These are phyloP conservation scores for Lepeophtheirus salmonis DNA, from an alignment of 1,140 invertebrate species.

Conservation along the genomic window DNA sequence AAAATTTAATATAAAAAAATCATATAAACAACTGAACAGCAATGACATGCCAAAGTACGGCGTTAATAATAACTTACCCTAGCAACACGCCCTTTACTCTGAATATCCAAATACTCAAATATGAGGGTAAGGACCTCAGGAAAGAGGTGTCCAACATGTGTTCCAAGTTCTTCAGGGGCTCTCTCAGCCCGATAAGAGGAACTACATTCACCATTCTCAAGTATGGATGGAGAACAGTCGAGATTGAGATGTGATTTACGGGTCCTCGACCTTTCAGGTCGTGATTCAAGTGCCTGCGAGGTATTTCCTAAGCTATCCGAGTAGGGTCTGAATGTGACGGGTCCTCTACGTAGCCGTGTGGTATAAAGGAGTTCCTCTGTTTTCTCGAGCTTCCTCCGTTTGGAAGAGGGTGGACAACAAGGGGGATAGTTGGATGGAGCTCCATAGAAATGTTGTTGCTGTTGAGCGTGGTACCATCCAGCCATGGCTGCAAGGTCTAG, in stretches of 20 bases:
- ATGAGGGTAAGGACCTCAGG: slow-evolving; percentile 79
- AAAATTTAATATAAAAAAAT: neutral
- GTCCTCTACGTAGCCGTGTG: slow-evolving; percentile 2
- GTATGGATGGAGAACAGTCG: neutral
- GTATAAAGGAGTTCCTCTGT: neutral
- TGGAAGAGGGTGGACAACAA: neutral
- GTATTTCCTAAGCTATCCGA: slow-evolving; percentile 1
- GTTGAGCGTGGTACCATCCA: neutral
- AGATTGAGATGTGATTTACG: neutral
- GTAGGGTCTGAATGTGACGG: slow-evolving; percentile 11
- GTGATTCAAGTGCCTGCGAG: neutral
- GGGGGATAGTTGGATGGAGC: neutral
- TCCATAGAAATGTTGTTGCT: neutral
- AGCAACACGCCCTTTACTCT: slow-evolving; percentile 66
- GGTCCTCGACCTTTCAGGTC: neutral
- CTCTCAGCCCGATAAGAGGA: neutral
- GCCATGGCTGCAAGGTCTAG: neutral
- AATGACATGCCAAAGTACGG: neutral
- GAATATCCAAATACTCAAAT: slow-evolving; percentile 66
- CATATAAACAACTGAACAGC: neutral
- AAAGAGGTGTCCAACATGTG: slow-evolving; percentile 38
- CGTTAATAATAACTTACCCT: slow-evolving; percentile 30
- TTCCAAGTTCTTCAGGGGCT: neutral
- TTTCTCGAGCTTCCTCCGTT: slow-evolving; percentile 2
- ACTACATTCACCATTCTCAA: neutral